Conservation (phyloP, 2,888 invertebrate genomes). For the Protodeltote pygarga region DNA sequence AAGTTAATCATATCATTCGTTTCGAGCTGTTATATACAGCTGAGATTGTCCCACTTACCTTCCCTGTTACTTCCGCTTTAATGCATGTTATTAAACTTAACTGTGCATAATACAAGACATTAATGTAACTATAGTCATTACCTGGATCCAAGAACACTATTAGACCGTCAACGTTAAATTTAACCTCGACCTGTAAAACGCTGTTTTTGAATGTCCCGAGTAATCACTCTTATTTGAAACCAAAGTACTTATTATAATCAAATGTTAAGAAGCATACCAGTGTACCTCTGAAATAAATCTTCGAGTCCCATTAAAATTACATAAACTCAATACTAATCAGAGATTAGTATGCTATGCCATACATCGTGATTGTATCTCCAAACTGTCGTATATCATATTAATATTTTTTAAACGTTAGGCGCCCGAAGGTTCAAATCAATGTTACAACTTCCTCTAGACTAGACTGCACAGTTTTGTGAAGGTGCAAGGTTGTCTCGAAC, state of each 20-base stretch:
- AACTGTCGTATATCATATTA: conserved; percentile 32
- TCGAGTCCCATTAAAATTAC: conserved; percentile 28
- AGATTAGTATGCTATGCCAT: conserved; percentile 29
- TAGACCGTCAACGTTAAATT: conserved; percentile 11
- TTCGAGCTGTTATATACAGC: not conserved
- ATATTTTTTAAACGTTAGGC: conserved; percentile 22
- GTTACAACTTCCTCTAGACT: conserved; percentile 29
- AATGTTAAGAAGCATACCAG: not conserved
- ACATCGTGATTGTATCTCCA: conserved; percentile 10
- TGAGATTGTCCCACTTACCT: conserved; percentile 38
- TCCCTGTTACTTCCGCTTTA: conserved; percentile 26
- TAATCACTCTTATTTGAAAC: not conserved
- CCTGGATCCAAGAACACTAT: conserved; percentile 28
- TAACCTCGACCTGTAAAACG: conserved; percentile 29
- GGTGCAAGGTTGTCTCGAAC: conserved; percentile 35
- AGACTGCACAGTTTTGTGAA: conserved; percentile 15
- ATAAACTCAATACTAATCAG: conserved; percentile 29
- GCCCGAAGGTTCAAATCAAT: conserved; percentile 15
- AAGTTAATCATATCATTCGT: conserved; percentile 1
- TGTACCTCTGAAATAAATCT: conserved; percentile 14
- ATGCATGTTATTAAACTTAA: conserved; percentile 22
- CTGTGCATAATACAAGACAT: conserved; percentile 9
- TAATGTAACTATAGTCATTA: conserved; percentile 12
- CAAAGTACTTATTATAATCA: conserved; percentile 4
- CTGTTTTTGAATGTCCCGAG: conserved; percentile 5